Percentiles rank a stretch among this genome's conserved stretches.
These are phyloP conservation scores for Matsumurasca onukii DNA, from an alignment of 1,140 invertebrate genomes.

Conservation along the genomic window DNA sequence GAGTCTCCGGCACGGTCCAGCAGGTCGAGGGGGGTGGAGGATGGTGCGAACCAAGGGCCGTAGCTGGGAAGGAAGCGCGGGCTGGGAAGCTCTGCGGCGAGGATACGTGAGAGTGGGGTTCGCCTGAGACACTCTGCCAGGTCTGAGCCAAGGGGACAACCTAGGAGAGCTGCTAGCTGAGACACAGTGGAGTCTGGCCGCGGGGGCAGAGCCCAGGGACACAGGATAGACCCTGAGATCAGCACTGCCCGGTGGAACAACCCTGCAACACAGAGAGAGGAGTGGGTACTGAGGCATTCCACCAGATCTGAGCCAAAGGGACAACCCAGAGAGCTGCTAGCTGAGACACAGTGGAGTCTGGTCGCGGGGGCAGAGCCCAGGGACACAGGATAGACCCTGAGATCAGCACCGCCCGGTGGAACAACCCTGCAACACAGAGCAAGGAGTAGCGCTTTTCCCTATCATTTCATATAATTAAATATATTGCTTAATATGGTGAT, in stretches of 20 bases:
- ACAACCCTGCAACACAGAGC: conserved; percentile 61
- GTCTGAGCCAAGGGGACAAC: conserved; percentile 50
- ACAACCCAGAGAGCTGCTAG: conserved; percentile 71
- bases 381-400: conserved; percentile 85
- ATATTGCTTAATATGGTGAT: too few species aligned
- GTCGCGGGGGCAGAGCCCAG: conserved; percentile 76
- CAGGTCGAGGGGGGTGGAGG: conserved; percentile 58
- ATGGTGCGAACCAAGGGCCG: conserved; percentile 59
- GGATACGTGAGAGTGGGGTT: conserved; percentile 45
- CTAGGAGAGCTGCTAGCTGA: conserved; percentile 69
- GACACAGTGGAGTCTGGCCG: conserved; percentile 69
- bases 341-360: conserved; percentile 65
- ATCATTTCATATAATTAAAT: too few species aligned
- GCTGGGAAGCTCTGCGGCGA: conserved; percentile 40
- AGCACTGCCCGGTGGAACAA: conserved; percentile 81
- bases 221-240: conserved; percentile 83
- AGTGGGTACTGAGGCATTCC: background rate
- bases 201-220: conserved; percentile 76
- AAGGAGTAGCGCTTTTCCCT: too few species aligned
- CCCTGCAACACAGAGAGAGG: conserved; percentile 57
- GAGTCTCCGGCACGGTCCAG: conserved; percentile 67
- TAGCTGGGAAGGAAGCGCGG: conserved; percentile 54
- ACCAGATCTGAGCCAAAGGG: background rate
- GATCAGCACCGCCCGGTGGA: conserved; percentile 78
- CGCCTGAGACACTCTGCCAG: conserved; percentile 2